Base-by-base conservation (phyloP, 2,888 invertebrate species). In the Diplolepis rosae region DNA sequence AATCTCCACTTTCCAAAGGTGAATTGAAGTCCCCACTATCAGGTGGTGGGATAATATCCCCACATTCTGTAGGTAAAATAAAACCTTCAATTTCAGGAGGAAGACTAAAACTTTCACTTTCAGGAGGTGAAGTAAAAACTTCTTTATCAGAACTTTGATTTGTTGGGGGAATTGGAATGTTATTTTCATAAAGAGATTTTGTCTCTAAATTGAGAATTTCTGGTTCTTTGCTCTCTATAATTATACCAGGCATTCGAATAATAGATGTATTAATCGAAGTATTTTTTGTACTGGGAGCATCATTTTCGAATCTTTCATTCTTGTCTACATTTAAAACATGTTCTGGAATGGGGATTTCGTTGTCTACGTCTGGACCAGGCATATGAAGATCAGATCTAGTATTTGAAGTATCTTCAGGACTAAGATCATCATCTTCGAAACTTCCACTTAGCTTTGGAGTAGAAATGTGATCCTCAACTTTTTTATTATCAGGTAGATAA, bases 341-440 rank as follows among this genome's bases (percentile, higher is more conserved):
- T 39, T 39, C 39, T 3, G n/a, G 35, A 61, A 22, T 39, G 13
- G 39, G 9, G 7, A 39, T 3, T 35, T 61, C n/a, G 61, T 61
- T 61, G 61, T 35, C 24, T 61, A 27, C 24, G 13, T 39, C 24
- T 35, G 61, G 24, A 61, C 13, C 24, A 22, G 61, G 61, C 7
- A 61, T 39, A 24, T 61, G 27, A 39, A 61, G 35, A 24, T 39
- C 61, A n/a, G 61, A 61, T 1, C 61, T 39, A 22, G 61, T 56
- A 22, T 56, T 61, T 9, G 61, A 61, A 4, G 61, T 24, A 39
- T 39, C 39, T 61, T 39, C 61, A 5, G 61, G 61, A 61, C 61
- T 61, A n/a, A 39, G 61, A 35, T 61, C 61, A 6, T 61, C 61
- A 22, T 61, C 61, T 24, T 61, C 61, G 24, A 61, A 61, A 24